Evolutionary conservation across 2,888 invertebrate genomes (phyloP).

Genomic region (Bombylius major): DNA sequence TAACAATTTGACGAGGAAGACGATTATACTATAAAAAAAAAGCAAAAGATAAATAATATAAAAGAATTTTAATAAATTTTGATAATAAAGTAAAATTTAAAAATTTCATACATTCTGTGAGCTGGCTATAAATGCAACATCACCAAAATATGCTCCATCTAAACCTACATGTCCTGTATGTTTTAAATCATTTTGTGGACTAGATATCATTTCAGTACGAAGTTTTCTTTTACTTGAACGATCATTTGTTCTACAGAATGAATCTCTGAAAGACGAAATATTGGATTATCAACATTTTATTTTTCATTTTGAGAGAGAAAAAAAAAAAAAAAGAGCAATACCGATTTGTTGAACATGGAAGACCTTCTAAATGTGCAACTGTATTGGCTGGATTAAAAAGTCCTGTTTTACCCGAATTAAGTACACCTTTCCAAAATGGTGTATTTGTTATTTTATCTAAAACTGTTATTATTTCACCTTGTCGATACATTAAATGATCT

Average conservation of each 20-base stretch:
- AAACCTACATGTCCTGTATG: constrained; percentile 93
- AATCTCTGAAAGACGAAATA: constrained; percentile 37
- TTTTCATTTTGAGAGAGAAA: background rate
- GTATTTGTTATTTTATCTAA: constrained; percentile 66
- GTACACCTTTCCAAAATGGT: constrained; percentile 80
- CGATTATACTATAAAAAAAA: constrained; percentile 47
- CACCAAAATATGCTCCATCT: constrained; percentile 95
- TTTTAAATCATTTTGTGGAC: constrained; percentile 91
- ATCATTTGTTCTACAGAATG: constrained; percentile 46
- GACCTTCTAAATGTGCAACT: constrained; percentile 65
- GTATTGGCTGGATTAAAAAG: constrained; percentile 82
- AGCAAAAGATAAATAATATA: background rate
- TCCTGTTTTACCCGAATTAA: constrained; percentile 83
- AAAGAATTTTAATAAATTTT: background rate
- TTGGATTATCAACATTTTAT: background rate
- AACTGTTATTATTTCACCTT: constrained; percentile 86
- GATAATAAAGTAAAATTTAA: background rate
- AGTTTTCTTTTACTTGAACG: constrained; percentile 53
- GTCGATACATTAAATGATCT: constrained; percentile 69
- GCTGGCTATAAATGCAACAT: constrained; percentile 53
- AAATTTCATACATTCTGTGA: constrained; percentile 31
- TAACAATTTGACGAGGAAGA: constrained; percentile 77
- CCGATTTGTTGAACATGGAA: constrained; percentile 31
- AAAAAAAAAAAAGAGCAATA: constrained; percentile 8
- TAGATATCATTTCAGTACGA: constrained; percentile 87